phyloP scores from a whole-genome alignment of 2,113 vertebrate genomes.

The Hippotragus niger region DNA sequence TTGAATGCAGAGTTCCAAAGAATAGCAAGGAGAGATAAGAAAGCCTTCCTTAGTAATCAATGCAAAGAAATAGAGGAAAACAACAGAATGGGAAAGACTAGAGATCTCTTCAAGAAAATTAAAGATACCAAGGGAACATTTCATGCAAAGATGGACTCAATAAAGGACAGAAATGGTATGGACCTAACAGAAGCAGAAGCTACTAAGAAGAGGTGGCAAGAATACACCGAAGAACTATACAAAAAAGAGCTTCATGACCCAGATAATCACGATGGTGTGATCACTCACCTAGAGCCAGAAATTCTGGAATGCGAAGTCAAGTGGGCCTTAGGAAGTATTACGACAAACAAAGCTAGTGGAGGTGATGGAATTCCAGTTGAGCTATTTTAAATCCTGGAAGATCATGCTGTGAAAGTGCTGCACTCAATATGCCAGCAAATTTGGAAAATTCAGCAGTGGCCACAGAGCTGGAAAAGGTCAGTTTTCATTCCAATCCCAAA shows the following conservation, averaged over 20 bases:
- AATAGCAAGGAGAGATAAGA: background rate
- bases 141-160: background rate
- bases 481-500: background rate
- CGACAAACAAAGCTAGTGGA: background rate
- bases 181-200: background rate
- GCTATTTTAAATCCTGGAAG: background rate
- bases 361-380: background rate
- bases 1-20: background rate
- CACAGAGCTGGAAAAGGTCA: background rate
- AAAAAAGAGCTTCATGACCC: background rate
- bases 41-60: background rate
- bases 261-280: background rate
- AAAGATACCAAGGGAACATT: background rate
- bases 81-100: background rate
- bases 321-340: background rate
- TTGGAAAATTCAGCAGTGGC: background rate
- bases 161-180: background rate
- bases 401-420: background rate
- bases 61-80: background rate
- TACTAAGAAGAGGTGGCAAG: background rate
- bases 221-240: background rate
- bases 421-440: background rate
- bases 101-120: background rate
- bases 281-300: background rate
- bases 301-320: background rate